These are phyloP conservation scores for Melanotaenia trifasciata DNA, from an alignment of 2,797 vertebrate species.

Conservation along the genomic window DNA sequence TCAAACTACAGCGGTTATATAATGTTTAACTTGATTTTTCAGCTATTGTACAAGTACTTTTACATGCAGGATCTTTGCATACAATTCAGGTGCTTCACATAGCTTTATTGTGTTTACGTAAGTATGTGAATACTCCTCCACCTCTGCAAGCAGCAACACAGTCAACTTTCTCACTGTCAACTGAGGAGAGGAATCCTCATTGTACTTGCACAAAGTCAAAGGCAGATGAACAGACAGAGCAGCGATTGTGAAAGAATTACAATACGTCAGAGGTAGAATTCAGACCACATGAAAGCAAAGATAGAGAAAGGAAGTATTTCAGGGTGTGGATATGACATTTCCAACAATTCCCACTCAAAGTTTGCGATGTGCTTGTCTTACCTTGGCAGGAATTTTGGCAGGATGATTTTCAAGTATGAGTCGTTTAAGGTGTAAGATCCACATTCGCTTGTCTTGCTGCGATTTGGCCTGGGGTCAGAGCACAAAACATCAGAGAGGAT, in stretches of 20 bases:
- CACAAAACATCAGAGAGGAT: slow-evolving; percentile 54
- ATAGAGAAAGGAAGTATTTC: slow-evolving; percentile 12
- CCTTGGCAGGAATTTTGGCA: slow-evolving; percentile 98
- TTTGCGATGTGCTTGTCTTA: slow-evolving; percentile 64
- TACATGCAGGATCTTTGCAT: neutral
- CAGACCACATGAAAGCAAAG: slow-evolving; percentile 4
- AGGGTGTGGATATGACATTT: slow-evolving; percentile 34
- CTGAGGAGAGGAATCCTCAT: slow-evolving; percentile 16
- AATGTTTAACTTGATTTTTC: neutral
- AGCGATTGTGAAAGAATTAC: slow-evolving; percentile 17
- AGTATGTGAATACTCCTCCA: neutral
- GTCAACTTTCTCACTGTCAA: neutral
- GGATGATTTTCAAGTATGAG: slow-evolving; percentile 99
- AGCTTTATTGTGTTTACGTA: neutral
- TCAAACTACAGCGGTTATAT: neutral
- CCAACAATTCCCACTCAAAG: slow-evolving; percentile 34
- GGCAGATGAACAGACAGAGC: slow-evolving; percentile 20
- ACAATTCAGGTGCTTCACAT: neutral
- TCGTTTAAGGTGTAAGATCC: slow-evolving; percentile 97
- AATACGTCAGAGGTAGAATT: slow-evolving; percentile 16
- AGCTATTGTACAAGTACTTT: neutral
- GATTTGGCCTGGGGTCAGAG: slow-evolving; percentile 89
- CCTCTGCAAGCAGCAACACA: neutral
- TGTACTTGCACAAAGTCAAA: slow-evolving; percentile 22
- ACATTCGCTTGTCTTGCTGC: slow-evolving; percentile 96